Evolutionary conservation across 2,888 invertebrate species (phyloP), one percentile per base, ranked within the genome.

Genomic region (Agrochola circellaris): DNA sequence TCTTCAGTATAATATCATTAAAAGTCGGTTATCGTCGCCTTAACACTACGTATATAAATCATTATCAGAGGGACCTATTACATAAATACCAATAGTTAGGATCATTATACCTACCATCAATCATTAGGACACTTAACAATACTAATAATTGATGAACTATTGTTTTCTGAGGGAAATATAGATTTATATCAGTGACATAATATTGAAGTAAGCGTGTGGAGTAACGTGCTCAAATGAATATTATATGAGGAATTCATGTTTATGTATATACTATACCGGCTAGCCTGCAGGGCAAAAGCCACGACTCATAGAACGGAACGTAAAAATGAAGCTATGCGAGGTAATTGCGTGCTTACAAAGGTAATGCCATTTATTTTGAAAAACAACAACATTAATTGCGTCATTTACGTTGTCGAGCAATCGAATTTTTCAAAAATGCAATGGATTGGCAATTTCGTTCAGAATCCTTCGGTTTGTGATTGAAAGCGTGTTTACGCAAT

Each of bases 141-240:
- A 42, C n/a, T 34, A 72, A 85, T 75, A 82, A 85, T 85, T 82
- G 62, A 82, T 81, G 75, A 75, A 60, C 30, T 17, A 68, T 64
- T 75, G 70, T 82, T 85, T 70, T 81, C 62, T 68, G n/a, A 64
- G 17, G 65, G 38, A 68, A 67, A 65, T 81, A 75, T 68, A 60
- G 70, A 82, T 85, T 71, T 85, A 42, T 65, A 6, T 26, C 20
- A 20, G 9, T 26, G 48, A 48, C 38, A 42, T 85, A 48, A 83
- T 26, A 51, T 13, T 30, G 20, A 23, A 34, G 62, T 2, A 34
- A 64, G 42, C 34, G n/a, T 82, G 66, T 61, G 34, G 34, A 26
- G 23, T 58, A 51, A 68, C 34, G 67, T 68, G 48, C 17, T 83
- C 48, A 60, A 56, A 60, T 79, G 64, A 69, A 84, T 84, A 48